phyloP scores from a whole-genome alignment of 2,888 invertebrate species.

The Rhyacophila evoluta region DNA sequence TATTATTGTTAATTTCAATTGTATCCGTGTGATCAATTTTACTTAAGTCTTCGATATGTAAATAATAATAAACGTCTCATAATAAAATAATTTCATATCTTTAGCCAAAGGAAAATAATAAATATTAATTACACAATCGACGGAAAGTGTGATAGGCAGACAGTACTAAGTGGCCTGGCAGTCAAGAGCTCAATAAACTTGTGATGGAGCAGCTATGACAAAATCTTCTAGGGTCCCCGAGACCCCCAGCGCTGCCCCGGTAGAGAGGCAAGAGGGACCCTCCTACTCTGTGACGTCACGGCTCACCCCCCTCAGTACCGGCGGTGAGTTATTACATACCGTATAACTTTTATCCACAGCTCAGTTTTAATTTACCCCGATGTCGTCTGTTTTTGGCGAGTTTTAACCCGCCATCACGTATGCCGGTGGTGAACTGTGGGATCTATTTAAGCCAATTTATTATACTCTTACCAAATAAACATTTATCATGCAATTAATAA shows the following conservation, averaged over 20 bases:
- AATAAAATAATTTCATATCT: background rate
- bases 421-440: too few relatives aligned
- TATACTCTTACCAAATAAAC: too few relatives aligned
- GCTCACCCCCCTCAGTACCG: conserved; percentile 14
- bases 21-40: too few relatives aligned
- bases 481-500: too few relatives aligned
- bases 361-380: conserved; percentile 30
- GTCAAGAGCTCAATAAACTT: conserved; percentile 11
- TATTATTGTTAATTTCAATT: too few relatives aligned
- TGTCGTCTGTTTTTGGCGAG: background rate
- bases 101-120: background rate
- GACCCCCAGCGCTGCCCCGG: conserved; percentile 29
- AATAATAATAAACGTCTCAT: too few relatives aligned
- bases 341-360: conserved; percentile 31
- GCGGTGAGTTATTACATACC: conserved; percentile 32
- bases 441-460: too few relatives aligned
- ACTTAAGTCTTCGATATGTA: too few relatives aligned
- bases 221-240: conserved; percentile 27
- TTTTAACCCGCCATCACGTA: background rate
- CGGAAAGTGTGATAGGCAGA: background rate
- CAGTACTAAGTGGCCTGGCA: background rate
- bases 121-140: background rate
- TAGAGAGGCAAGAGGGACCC: background rate
- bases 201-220: conserved; percentile 35
- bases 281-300: conserved; percentile 10